Evolutionary conservation across 2,797 vertebrate species (phyloP), one percentile per base, ranked within the genome.

Genomic region (Ceyx erithaca): DNA sequence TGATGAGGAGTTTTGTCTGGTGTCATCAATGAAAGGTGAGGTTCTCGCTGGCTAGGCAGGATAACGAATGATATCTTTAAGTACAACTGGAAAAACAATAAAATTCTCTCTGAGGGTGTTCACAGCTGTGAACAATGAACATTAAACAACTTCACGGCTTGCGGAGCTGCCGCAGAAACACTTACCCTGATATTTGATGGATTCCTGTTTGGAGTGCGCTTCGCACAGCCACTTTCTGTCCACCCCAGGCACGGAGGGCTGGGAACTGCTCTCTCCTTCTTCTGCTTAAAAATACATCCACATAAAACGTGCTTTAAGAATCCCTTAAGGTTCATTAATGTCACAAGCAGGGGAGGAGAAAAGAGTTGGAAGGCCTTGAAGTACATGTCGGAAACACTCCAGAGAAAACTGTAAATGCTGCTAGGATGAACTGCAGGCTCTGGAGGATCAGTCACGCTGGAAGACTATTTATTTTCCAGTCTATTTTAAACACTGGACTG

Each of bases 401-500:
- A 95, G 96, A 97, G 96, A 97, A 97, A 97, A 97, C 96, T 82
- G 92, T 97, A 97, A 97, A 97, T 96, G 96, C 92, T 97, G 93
- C 95, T 83, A 92, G 96, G 96, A 97, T 96, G 96, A 97, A 96
- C 96, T 96, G 95, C 96, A 96, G 96, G 84, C 96, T 95, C 96
- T 95, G 61, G 90, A 92, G 94, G 95, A 92, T 91, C 92, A 82
- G 92, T 92, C 46, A 68, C 18, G 18, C 89, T 96, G 87, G 86
- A 95, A 96, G 89, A 96, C 92, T 97, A 97, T 97, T 97, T 97
- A 97, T 97, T 97, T 97, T 97, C 94, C 94, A 96, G 96, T 96
- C 96, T 97, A 97, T 97, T 97, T 97, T 97, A 97, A 97, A 97
- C 97, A 96, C 94, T 95, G 96, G 96, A 95, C 97, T 96, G 94